Conservation (phyloP, 1,140 invertebrate genomes). For the Caenorhabditis tropicalis region DNA sequence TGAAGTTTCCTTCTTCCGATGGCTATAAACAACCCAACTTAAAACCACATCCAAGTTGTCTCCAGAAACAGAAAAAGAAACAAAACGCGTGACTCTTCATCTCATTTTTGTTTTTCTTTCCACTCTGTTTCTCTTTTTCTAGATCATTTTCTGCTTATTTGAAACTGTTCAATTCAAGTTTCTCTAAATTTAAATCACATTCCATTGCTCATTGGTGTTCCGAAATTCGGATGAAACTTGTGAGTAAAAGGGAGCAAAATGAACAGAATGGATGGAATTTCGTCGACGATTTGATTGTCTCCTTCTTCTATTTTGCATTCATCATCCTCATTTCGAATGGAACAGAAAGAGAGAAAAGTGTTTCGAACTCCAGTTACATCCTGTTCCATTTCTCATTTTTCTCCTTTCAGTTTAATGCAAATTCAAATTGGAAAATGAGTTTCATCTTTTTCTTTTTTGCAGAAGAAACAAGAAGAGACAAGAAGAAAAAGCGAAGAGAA, state of each 20-base stretch:
- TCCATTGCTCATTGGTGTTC: constrained; percentile 11
- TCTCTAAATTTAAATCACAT: neutral
- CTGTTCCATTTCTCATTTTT: neutral
- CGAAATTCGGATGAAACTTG: neutral
- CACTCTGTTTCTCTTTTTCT: neutral
- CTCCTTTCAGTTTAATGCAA: neutral
- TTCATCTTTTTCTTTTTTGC: neutral
- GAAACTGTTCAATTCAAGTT: neutral
- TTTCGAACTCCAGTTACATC: neutral
- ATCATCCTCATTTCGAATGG: neutral
- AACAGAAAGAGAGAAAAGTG: neutral
- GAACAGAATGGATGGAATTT: constrained; percentile 6
- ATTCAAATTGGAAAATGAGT: neutral
- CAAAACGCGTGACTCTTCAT: constrained; percentile 11
- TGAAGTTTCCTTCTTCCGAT: too few species aligned
- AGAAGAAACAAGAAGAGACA: neutral
- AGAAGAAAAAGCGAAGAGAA: neutral
- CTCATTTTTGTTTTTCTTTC: constrained; percentile 12
- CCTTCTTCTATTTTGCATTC: constrained; percentile 25
- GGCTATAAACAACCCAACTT: too few species aligned
- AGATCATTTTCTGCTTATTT: neutral
- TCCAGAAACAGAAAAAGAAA: neutral
- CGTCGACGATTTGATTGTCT: constrained; percentile 38
- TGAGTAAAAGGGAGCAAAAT: neutral
- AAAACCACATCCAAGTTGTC: neutral